Evolutionary conservation across 2,888 invertebrate species (phyloP).

Genomic region (Dioctria rufipes): DNA sequence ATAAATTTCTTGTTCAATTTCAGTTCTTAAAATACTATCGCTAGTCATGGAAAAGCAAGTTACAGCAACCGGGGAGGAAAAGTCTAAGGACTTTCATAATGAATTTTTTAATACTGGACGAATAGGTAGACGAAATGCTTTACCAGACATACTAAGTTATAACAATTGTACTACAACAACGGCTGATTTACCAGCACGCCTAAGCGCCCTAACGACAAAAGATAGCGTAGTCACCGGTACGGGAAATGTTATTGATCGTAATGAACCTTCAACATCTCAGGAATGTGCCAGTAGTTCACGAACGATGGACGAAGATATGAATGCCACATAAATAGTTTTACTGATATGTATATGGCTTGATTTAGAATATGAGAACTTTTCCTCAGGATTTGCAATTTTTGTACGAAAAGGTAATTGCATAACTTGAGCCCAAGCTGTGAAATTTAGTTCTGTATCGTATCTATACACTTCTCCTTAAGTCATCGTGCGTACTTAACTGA

Average conservation of each 20-base stretch:
- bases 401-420: neutral
- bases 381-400: neutral
- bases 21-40: slow-evolving; percentile 57
- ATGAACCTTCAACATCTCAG: slow-evolving; percentile 54
- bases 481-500: neutral
- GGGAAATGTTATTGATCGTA: slow-evolving; percentile 24
- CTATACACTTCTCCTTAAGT: neutral
- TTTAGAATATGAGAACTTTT: neutral
- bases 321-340: slow-evolving; percentile 51
- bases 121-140: slow-evolving; percentile 89
- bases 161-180: slow-evolving; percentile 79
- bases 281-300: slow-evolving; percentile 53
- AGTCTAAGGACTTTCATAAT: slow-evolving; percentile 75
- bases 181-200: slow-evolving; percentile 82
- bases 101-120: slow-evolving; percentile 89
- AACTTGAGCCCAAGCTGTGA: neutral
- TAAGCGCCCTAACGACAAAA: slow-evolving; percentile 80
- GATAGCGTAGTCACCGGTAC: slow-evolving; percentile 61
- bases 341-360: neutral
- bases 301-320: slow-evolving; percentile 53
- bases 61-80: slow-evolving; percentile 23
- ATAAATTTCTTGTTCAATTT: slow-evolving; percentile 10
- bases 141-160: slow-evolving; percentile 86
- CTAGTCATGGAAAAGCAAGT: slow-evolving; percentile 59
- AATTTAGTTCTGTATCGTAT: neutral